Evolutionary conservation across 1,140 invertebrate genomes (phyloP), one percentile per base, ranked within the genome.

Genomic region (Hyles euphorbiae): DNA sequence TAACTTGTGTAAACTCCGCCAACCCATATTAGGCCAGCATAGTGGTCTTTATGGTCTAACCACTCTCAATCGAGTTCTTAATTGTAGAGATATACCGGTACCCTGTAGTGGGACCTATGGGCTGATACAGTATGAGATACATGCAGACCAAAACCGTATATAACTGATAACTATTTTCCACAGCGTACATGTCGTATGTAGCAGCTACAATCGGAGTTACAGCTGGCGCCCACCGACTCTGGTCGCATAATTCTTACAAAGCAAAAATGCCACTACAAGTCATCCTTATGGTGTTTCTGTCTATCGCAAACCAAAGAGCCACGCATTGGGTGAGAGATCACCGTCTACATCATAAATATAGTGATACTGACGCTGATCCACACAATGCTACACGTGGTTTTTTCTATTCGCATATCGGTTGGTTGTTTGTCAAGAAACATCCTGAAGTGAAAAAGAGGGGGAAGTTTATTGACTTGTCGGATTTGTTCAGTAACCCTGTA

Each of bases 311-410:
- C 32, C 55, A 57, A 11, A 57, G 45, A 48, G 60, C 55, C 3
- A 62, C 60, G 3, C 47, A 56, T n/a, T 56, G 60, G 60, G 60
- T 61, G 4, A 45, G 50, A 36, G 49, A 61, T 45, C 60, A 61
- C 7, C 32, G 60, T 5, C n/a, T 53, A 5, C 60, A 61, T 48
- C 60, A 61, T 22, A 61, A 61, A 10, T 43, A 53, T 47, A 61
- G 60, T 8, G 60, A 56, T 51, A 61, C 60, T 9, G 60, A 61
- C 47, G 54, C 60, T 1, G 60, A 61, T 34, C 60, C 54, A 6
- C 54, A 61, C 47, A 61, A 61, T 53, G 54, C 54, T 32, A 53
- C 47, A 8, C 47, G 54, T 43, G 54, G 54, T 5, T 61, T 61
- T 49, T 57, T 61, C 34, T 61, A 53, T 11, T 61, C 60, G 3